Conservation (phyloP, 2,888 invertebrate genomes). For the Cantharis lateralis region DNA sequence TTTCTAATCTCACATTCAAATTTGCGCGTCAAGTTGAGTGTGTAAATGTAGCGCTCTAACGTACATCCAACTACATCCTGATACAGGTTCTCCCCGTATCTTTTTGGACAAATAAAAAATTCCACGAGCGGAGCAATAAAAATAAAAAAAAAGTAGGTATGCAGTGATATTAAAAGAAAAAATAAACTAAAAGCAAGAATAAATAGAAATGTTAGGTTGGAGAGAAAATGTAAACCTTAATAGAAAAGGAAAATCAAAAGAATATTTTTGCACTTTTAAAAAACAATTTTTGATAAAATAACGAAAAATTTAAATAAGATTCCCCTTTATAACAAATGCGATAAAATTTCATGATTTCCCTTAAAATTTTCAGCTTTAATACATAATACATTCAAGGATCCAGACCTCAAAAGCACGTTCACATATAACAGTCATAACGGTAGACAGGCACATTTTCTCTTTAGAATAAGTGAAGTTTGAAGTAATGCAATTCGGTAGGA, state of each 20-base stretch:
- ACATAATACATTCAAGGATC: background rate
- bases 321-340: background rate
- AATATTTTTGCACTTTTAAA: background rate
- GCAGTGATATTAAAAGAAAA: background rate
- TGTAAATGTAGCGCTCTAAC: no score
- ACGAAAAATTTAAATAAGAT: slow-evolving; percentile 1
- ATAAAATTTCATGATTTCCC: slow-evolving; percentile 1
- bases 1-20: background rate
- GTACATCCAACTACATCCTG: no score
- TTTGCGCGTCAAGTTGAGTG: no score
- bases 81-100: no score
- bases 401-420: background rate
- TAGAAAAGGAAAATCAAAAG: background rate
- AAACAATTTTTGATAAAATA: background rate
- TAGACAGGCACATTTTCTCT: slow-evolving; percentile 4
- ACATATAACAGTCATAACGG: slow-evolving; percentile 4
- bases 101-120: no score
- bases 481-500: slow-evolving; percentile 1
- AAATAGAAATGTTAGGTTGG: background rate
- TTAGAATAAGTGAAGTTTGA: slow-evolving; percentile 2
- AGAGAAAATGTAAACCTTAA: background rate
- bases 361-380: background rate
- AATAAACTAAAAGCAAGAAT: background rate
- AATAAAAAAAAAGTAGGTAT: background rate
- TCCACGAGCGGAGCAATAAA: background rate